These are phyloP conservation scores for Phymanthus crucifer DNA, from an alignment of 92 coral and sea anemone species.

Conservation along the genomic window DNA sequence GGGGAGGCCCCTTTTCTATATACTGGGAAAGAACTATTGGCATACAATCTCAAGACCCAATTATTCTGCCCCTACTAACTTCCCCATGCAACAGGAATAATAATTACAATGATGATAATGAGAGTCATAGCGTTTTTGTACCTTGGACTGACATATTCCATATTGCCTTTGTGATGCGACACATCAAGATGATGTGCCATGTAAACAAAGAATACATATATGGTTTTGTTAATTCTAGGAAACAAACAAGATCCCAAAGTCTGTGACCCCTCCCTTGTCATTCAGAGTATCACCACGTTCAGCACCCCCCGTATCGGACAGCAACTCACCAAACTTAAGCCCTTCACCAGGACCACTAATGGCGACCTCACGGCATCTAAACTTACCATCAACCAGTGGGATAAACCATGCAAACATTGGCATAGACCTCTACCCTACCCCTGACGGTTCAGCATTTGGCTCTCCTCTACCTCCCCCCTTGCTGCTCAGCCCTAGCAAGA, in stretches of 20 bases:
- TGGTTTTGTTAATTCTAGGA: conserved; percentile 32
- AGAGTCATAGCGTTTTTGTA: too few species aligned
- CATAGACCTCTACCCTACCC: conserved; percentile 23
- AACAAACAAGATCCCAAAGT: conserved; percentile 49
- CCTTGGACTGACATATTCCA: too few species aligned
- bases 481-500: conserved; percentile 17
- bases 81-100: too few species aligned
- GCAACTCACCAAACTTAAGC: conserved; percentile 27
- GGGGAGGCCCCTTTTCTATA: too few species aligned
- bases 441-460: conserved; percentile 38
- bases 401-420: background rate
- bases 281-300: conserved; percentile 57
- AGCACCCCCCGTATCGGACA: conserved; percentile 23
- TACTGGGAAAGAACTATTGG: too few species aligned
- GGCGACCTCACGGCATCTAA: conserved; percentile 33
- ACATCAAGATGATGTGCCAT: too few species aligned
- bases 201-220: background rate
- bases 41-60: too few species aligned
- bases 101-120: too few species aligned
- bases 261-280: conserved; percentile 73
- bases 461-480: conserved; percentile 47
- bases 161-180: too few species aligned
- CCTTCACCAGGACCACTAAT: conserved; percentile 64
- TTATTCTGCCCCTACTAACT: too few species aligned
- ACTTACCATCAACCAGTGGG: conserved; percentile 23